Conservation (phyloP, 2,113 vertebrate species). For the Hippotragus niger region DNA sequence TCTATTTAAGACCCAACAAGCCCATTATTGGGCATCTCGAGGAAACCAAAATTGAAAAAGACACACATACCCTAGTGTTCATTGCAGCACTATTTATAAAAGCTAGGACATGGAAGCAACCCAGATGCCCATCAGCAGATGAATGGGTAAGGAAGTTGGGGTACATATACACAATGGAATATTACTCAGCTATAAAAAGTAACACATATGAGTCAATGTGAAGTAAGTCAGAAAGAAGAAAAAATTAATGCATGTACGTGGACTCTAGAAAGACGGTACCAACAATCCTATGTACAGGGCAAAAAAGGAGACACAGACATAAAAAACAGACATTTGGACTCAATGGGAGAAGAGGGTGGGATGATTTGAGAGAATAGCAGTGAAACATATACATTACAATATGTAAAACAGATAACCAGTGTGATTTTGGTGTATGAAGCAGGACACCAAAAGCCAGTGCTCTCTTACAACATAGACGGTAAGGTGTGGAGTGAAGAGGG, state of each 20-base stretch:
- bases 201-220: neutral
- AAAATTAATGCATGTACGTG: neutral
- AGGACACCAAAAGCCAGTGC: neutral
- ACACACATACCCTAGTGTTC: neutral
- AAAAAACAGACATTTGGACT: neutral
- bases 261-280: neutral
- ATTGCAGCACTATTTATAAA: neutral
- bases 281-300: neutral
- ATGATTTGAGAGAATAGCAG: neutral
- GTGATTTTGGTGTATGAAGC: neutral
- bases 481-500: neutral
- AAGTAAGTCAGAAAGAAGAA: neutral
- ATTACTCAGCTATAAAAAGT: neutral
- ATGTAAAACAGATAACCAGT: neutral
- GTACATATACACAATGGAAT: neutral
- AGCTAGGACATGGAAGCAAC: neutral
- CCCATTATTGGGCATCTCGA: neutral
- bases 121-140: neutral
- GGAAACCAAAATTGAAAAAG: neutral
- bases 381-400: neutral
- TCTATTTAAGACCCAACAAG: neutral
- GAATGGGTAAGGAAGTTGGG: neutral
- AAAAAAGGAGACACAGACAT: neutral
- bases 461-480: neutral
- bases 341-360: neutral